A percentile compares a stretch with the other conserved stretches of the same genome.
Conservation (phyloP, 1,140 invertebrate species). For the Rhopalosiphum maidis region DNA sequence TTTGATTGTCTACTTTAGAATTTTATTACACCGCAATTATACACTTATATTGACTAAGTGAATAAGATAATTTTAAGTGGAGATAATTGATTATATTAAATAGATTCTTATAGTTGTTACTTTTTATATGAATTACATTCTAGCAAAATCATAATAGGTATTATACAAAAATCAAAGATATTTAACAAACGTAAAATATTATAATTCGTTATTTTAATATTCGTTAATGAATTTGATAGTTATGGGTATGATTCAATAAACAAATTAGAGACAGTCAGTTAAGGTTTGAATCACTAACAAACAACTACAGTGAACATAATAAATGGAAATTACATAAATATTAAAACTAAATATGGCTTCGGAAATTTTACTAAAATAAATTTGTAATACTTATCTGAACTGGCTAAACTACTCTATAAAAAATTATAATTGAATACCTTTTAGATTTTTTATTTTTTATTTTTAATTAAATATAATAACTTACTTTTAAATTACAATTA, state of each 20-base stretch:
- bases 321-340: too few species aligned
- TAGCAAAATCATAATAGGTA: background rate
- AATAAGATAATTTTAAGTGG: background rate
- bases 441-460: too few species aligned
- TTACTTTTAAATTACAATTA: background rate
- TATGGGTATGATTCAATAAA: too few species aligned
- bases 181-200: background rate
- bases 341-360: background rate
- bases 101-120: too few species aligned
- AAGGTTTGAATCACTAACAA: too few species aligned
- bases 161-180: background rate
- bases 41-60: too few species aligned
- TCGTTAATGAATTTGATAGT: background rate
- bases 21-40: background rate
- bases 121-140: background rate
- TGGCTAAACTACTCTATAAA: background rate
- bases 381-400: background rate
- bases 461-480: too few species aligned
- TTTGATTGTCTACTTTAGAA: too few species aligned
- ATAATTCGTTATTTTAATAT: background rate
- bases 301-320: too few species aligned
- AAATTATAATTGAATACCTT: too few species aligned
- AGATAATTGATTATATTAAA: background rate
- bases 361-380: background rate
- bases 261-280: too few species aligned